Conservation (phyloP, 2,888 invertebrate genomes). For the Megalurothrips usitatus region DNA sequence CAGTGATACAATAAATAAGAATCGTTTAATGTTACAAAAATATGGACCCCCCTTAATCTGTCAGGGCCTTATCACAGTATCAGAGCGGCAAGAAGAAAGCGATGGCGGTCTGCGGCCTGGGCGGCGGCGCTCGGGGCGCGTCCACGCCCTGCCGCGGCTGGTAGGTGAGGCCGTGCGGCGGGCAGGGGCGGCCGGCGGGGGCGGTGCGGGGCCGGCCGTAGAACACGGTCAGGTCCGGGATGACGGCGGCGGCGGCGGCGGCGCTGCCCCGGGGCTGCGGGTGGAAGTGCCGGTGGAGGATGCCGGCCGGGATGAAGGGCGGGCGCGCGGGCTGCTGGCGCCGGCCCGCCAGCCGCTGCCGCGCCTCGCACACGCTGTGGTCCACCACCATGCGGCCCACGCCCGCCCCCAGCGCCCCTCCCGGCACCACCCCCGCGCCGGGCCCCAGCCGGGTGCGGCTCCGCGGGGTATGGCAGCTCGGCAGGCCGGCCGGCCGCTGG, state of each 20-base stretch:
- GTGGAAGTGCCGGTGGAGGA: conserved; percentile 3
- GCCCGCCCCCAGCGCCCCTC: background rate
- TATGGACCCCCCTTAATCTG: background rate
- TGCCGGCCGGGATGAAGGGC: background rate
- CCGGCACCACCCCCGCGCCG: background rate
- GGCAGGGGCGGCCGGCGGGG: conserved; percentile 36
- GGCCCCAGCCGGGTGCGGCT: background rate
- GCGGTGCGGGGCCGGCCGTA: conserved; percentile 34
- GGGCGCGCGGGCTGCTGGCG: background rate
- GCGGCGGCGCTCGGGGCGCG: background rate
- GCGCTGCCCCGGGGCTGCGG: background rate
- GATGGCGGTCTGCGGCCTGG: background rate
- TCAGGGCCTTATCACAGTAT: background rate
- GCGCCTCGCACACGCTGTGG: background rate
- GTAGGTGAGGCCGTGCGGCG: background rate
- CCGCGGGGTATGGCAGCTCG: background rate
- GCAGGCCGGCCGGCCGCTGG: background rate
- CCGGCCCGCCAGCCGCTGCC: background rate
- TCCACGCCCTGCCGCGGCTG: background rate
- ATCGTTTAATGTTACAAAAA: background rate
- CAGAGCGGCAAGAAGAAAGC: background rate
- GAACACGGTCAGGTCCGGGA: background rate
- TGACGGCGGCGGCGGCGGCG: background rate
- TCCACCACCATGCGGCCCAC: background rate
- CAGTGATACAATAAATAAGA: background rate